Evolutionary conservation across 2,797 vertebrate species (phyloP).

Genomic region (Chaenodraco wilsoni): DNA sequence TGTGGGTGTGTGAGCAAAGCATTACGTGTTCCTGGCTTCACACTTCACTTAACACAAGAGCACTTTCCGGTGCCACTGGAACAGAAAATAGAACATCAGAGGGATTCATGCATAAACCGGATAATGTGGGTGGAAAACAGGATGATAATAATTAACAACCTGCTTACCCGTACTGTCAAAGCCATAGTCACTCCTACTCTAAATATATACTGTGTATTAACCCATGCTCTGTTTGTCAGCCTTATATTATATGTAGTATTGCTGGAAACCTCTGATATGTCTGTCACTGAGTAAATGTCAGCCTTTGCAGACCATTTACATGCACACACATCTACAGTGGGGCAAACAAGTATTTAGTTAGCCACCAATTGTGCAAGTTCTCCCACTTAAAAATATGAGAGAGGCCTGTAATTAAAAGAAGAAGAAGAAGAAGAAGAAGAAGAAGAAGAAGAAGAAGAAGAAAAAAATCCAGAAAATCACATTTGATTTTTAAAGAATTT

Average conservation of each 20-base stretch:
- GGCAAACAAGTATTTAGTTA: no score
- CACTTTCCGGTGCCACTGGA: constrained; percentile 12
- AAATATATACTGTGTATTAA: constrained; percentile 3
- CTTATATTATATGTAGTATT: not conserved
- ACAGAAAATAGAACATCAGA: constrained; percentile 21
- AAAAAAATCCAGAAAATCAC: no score
- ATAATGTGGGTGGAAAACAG: constrained; percentile 20
- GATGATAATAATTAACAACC: constrained; percentile 24
- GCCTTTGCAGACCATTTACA: no score
- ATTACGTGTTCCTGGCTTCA: constrained; percentile 5
- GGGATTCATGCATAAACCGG: constrained; percentile 20
- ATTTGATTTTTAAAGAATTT: no score
- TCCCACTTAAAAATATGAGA: no score
- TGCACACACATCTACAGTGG: no score
- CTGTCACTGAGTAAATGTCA: not conserved
- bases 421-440: no score
- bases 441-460: no score
- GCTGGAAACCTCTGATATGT: not conserved
- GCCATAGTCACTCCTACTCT: not conserved
- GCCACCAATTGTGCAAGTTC: no score
- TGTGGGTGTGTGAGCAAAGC: constrained; percentile 5
- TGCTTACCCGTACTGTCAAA: not conserved
- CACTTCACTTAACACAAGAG: constrained; percentile 40
- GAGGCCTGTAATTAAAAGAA: no score
- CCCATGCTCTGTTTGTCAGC: not conserved